A percentile compares a stretch with the other conserved stretches of the same genome.
phyloP scores from a whole-genome alignment of 2,888 invertebrate species.

The Drosophila leonis region DNA sequence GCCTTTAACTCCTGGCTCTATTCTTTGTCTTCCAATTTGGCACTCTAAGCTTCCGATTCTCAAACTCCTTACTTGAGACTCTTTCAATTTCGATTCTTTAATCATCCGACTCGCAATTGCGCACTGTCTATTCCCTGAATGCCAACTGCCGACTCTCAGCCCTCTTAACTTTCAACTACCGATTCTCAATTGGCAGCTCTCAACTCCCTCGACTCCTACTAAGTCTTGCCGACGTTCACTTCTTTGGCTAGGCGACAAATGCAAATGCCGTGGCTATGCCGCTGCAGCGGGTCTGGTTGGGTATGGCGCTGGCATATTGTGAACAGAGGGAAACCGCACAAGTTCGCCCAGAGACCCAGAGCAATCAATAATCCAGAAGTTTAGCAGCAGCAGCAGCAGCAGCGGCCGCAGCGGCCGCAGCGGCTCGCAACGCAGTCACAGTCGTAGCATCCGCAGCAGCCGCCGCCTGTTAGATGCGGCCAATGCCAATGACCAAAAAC shows the following conservation, averaged over 20 bases:
- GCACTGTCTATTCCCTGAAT: conserved; percentile 3
- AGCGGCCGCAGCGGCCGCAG: conserved; percentile 23
- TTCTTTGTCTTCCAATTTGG: neutral
- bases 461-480: conserved; percentile 47
- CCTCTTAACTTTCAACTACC: neutral
- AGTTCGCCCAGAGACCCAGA: conserved; percentile 77
- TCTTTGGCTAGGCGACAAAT: conserved; percentile 69
- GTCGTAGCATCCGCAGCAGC: conserved; percentile 15
- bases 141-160: neutral
- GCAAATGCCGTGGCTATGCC: conserved; percentile 39
- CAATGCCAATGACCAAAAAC: conserved; percentile 55
- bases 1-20: neutral
- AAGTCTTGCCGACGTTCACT: neutral
- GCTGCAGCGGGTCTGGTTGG: neutral
- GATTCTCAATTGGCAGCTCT: neutral
- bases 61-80: neutral
- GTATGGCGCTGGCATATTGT: conserved; percentile 2
- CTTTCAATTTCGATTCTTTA: neutral
- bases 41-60: neutral
- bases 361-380: conserved; percentile 75
- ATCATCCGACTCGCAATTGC: neutral
- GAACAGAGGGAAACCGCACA: conserved; percentile 24
- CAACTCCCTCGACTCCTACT: conserved; percentile 5
- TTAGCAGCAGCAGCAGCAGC: conserved; percentile 28
- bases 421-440: conserved; percentile 1